A percentile compares a stretch with the other conserved stretches of the same genome.
These are phyloP conservation scores for Drosophila gunungcola DNA, from an alignment of 1,140 invertebrate species.

Conservation along the genomic window DNA sequence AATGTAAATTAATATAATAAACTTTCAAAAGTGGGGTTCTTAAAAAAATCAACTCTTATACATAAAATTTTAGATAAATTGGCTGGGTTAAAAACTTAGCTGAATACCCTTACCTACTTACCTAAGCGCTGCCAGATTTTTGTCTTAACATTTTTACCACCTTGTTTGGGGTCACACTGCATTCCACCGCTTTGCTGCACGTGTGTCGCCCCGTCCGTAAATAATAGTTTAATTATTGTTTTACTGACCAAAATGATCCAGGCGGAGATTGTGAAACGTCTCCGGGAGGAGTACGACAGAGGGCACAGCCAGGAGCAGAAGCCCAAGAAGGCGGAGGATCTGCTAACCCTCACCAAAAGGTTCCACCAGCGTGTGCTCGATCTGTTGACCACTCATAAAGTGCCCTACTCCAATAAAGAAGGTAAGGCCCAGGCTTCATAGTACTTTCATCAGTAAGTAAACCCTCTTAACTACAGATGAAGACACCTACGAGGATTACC, in stretches of 20 bases:
- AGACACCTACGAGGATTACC: constrained; percentile 72
- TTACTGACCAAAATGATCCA: constrained; percentile 31
- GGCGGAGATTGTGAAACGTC: constrained; percentile 16
- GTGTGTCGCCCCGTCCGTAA: constrained; percentile 33
- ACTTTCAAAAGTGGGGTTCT: too few relatives aligned
- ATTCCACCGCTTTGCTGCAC: constrained; percentile 23
- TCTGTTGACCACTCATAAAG: constrained; percentile 53
- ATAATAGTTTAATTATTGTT: constrained; percentile 16
- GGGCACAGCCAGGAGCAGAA: constrained; percentile 9
- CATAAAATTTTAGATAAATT: too few relatives aligned
- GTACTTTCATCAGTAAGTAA: background rate
- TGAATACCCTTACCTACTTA: background rate
- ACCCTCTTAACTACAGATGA: constrained; percentile 36
- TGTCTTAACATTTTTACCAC: background rate
- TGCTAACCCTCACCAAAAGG: constrained; percentile 3
- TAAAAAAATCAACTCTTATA: too few relatives aligned
- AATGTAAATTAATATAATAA: too few relatives aligned
- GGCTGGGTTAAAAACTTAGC: background rate
- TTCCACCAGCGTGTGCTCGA: constrained; percentile 36
- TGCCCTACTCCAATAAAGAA: constrained; percentile 60
- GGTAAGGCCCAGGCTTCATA: constrained; percentile 24
- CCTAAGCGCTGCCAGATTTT: constrained; percentile 2
- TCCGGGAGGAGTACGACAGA: constrained; percentile 41
- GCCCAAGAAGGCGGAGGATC: constrained; percentile 12
- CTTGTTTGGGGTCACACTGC: constrained; percentile 9